These are phyloP conservation scores for Eolophus roseicapilla DNA, from an alignment of 2,113 vertebrate species.

Conservation along the genomic window DNA sequence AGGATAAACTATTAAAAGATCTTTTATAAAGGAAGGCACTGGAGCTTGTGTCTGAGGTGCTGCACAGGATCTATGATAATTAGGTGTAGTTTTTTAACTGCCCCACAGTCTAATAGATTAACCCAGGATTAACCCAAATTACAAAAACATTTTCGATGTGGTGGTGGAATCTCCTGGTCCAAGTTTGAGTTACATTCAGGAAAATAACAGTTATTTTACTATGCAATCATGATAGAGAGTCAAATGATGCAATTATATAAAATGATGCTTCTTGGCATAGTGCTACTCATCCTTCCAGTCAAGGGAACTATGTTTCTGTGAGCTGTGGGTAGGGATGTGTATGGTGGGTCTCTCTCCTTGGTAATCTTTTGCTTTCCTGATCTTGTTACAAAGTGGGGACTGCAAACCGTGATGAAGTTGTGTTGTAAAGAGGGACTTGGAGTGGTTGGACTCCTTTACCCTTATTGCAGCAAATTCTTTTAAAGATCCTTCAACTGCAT, in stretches of 20 bases:
- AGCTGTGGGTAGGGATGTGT: background rate
- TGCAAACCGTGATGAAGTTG: background rate
- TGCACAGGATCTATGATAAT: background rate
- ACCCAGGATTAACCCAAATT: background rate
- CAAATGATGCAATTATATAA: background rate
- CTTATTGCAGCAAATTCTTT: background rate
- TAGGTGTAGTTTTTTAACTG: background rate
- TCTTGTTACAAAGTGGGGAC: background rate
- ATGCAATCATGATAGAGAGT: background rate
- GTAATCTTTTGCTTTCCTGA: background rate
- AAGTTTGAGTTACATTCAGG: background rate
- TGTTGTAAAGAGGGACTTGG: background rate
- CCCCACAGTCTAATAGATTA: background rate
- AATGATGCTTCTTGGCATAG: background rate
- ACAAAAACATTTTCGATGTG: background rate
- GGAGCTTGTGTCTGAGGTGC: background rate
- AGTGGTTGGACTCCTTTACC: background rate
- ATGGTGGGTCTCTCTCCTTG: background rate
- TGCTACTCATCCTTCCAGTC: background rate
- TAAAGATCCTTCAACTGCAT: background rate
- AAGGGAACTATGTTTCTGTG: background rate
- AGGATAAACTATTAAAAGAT: background rate
- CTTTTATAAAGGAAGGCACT: background rate
- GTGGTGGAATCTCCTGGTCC: background rate
- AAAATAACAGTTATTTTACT: background rate